These are phyloP conservation scores for Lomographa bimaculata DNA, from an alignment of 2,888 invertebrate genomes.

Conservation along the genomic window DNA sequence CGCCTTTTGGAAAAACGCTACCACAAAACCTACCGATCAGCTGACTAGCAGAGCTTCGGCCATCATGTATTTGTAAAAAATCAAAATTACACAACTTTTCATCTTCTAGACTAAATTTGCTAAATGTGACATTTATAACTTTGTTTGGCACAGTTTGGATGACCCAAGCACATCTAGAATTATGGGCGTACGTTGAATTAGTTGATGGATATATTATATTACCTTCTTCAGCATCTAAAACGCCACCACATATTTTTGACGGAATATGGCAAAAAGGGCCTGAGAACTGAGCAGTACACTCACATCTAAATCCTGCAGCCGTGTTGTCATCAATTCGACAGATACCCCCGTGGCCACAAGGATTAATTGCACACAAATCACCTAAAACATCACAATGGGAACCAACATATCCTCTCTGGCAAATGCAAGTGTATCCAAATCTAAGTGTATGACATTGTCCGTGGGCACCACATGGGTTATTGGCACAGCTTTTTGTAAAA, in stretches of 20 bases:
- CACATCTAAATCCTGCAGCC: conserved; percentile 78
- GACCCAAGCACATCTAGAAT: conserved; percentile 91
- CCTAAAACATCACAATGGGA: conserved; percentile 83
- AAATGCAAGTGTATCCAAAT: conserved; percentile 81
- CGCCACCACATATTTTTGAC: conserved; percentile 68
- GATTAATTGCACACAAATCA: conserved; percentile 87
- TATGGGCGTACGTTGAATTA: conserved; percentile 82
- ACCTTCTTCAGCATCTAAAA: conserved; percentile 79
- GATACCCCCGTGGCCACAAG: conserved; percentile 92
- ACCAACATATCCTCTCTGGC: conserved; percentile 84
- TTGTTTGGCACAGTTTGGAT: conserved; percentile 86
- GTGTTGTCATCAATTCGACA: conserved; percentile 77
- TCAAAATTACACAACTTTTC: conserved; percentile 86
- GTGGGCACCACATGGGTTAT: conserved; percentile 81
- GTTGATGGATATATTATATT: conserved; percentile 85
- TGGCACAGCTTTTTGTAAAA: conserved; percentile 65
- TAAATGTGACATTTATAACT: conserved; percentile 92
- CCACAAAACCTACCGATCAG: conserved; percentile 93
- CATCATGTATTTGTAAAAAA: conserved; percentile 93
- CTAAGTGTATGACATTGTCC: conserved; percentile 82
- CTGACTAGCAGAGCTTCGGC: conserved; percentile 87
- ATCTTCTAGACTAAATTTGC: conserved; percentile 89
- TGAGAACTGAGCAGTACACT: conserved; percentile 86
- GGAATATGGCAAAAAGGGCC: conserved; percentile 86
- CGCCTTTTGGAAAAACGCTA: conserved; percentile 85